Evolutionary conservation across 2,888 invertebrate species (phyloP).

Genomic region (Holacanthella duospinosa): DNA sequence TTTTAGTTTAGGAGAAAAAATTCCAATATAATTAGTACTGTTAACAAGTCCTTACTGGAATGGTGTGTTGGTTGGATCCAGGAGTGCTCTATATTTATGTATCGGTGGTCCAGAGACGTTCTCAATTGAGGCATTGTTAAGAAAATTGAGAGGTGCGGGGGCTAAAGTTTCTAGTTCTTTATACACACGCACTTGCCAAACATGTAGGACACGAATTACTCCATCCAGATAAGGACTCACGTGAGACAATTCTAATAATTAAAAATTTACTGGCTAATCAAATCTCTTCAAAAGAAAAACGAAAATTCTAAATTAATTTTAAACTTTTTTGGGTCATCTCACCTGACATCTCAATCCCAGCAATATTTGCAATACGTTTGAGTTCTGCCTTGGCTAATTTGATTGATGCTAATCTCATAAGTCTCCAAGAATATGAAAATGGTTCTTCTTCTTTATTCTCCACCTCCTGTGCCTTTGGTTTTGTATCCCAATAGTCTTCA

Average conservation of each 20-base stretch:
- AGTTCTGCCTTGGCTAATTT: constrained; percentile 73
- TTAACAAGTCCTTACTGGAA: constrained; percentile 54
- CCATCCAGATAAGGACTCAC: constrained; percentile 85
- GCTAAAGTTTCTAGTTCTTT: constrained; percentile 64
- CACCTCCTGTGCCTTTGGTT: constrained; percentile 17
- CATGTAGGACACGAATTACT: constrained; percentile 68
- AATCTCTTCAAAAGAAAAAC: too few species aligned
- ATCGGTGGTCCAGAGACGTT: constrained; percentile 59
- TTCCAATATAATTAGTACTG: background rate
- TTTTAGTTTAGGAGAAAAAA: background rate
- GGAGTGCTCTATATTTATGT: constrained; percentile 80
- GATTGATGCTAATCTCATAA: constrained; percentile 80
- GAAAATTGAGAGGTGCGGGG: constrained; percentile 72
- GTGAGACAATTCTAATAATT: constrained; percentile 21
- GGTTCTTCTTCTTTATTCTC: constrained; percentile 45
- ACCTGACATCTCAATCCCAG: constrained; percentile 85
- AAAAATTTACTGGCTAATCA: constrained; percentile 2
- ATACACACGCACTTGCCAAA: constrained; percentile 75
- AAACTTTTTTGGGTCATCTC: constrained; percentile 20
- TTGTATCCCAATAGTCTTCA: constrained; percentile 54
- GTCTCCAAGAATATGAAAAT: constrained; percentile 89
- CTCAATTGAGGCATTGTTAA: constrained; percentile 82
- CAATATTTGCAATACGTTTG: constrained; percentile 73
- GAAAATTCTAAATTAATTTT: background rate
- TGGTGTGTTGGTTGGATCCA: constrained; percentile 90